Conservation (phyloP, 2,113 vertebrate species). For the Bos indicus region DNA sequence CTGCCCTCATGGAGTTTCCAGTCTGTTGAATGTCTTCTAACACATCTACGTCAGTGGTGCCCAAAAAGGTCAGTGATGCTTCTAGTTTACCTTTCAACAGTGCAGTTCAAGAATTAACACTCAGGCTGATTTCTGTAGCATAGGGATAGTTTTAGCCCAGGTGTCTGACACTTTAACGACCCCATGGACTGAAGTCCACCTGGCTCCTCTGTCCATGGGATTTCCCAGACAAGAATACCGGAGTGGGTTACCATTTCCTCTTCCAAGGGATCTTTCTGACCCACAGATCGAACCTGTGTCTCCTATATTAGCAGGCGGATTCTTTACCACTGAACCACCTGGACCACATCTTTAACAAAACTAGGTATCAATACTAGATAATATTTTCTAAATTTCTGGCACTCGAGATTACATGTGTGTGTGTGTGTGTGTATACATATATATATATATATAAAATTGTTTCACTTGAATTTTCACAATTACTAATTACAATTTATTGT, state of each 20-base stretch:
- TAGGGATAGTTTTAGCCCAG: background rate
- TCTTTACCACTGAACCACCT: background rate
- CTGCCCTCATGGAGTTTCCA: background rate
- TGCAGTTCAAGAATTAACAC: background rate
- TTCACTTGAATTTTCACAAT: background rate
- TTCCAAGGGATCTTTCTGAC: background rate
- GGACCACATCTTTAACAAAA: background rate
- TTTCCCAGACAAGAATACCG: background rate
- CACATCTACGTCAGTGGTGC: background rate
- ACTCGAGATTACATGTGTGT: background rate
- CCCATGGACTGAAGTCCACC: background rate
- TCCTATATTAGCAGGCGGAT: background rate
- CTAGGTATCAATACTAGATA: background rate
- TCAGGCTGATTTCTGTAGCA: background rate
- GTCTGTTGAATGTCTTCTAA: background rate
- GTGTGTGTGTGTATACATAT: background rate
- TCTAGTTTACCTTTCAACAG: background rate
- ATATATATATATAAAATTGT: background rate
- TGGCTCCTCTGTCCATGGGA: background rate
- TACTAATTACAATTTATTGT: background rate
- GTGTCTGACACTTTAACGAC: background rate
- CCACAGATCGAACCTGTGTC: background rate
- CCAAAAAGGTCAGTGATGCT: background rate
- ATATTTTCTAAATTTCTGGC: background rate
- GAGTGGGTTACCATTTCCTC: background rate